Percentiles rank a stretch among this genome's conserved stretches.
These are phyloP conservation scores for Choloepus hoffmanni DNA, from an alignment of 2,113 vertebrate genomes.

Conservation along the genomic window DNA sequence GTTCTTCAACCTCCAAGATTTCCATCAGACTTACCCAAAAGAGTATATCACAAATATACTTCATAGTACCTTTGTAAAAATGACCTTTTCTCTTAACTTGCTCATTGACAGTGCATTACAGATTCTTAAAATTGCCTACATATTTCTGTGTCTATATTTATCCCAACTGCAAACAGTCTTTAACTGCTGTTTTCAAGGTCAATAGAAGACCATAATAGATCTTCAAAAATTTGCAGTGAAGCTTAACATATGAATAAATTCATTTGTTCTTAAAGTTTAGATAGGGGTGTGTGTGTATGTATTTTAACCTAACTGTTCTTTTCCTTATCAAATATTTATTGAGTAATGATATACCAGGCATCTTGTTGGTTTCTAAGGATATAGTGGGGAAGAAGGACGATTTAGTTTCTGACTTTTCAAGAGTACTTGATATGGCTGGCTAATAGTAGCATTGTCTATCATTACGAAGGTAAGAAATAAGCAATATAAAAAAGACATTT, in stretches of 20 bases:
- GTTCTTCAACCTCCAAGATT: not conserved
- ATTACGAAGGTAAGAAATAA: not conserved
- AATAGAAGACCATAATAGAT: not conserved
- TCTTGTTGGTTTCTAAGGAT: not conserved
- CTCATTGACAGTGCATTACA: not conserved
- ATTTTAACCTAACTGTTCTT: not conserved
- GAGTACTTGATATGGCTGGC: not conserved
- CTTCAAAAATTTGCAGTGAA: not conserved
- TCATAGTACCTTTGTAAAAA: not conserved
- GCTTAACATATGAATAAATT: not conserved
- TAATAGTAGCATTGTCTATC: not conserved
- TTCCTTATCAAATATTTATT: conserved; percentile 21
- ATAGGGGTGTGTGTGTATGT: not conserved
- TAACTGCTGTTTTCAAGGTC: not conserved
- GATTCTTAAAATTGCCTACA: not conserved
- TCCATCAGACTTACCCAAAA: not conserved
- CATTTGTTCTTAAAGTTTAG: not conserved
- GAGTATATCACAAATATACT: not conserved
- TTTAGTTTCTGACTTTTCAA: not conserved
- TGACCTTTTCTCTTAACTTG: not conserved
- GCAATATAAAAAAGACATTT: not conserved
- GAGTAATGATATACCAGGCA: not conserved
- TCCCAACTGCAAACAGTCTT: not conserved
- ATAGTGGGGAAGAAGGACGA: not conserved
- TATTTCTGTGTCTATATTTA: not conserved